These are phyloP conservation scores for Oxyteleia sp. DNA, from an alignment of 2,888 invertebrate species.

Conservation along the genomic window DNA sequence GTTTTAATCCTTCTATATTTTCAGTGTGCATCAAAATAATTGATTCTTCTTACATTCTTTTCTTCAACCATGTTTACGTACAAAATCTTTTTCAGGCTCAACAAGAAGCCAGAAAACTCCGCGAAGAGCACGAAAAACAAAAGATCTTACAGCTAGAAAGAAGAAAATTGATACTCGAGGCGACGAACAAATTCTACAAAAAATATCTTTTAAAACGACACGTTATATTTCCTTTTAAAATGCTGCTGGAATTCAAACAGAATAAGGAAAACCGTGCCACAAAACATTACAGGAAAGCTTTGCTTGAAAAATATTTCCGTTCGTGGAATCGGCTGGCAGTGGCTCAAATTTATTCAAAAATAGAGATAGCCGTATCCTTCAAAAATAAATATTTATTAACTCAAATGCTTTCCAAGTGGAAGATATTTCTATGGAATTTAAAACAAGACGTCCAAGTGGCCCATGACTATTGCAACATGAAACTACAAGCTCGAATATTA, in stretches of 20 bases:
- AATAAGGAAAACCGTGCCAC: conserved; percentile 88
- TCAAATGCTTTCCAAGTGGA: conserved; percentile 79
- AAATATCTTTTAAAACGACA: conserved; percentile 81
- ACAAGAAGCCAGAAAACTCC: conserved; percentile 80
- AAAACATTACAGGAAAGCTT: conserved; percentile 88
- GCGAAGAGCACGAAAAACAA: conserved; percentile 80
- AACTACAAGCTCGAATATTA: conserved; percentile 89
- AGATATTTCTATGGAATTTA: conserved; percentile 64
- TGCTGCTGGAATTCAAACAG: conserved; percentile 78
- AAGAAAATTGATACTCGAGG: conserved; percentile 75
- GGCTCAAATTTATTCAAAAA: conserved; percentile 72
- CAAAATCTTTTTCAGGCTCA: conserved; percentile 80
- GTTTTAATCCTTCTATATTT: too few species aligned
- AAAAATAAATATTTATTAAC: conserved; percentile 79
- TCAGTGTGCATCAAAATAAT: too few species aligned
- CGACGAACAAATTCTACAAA: conserved; percentile 81
- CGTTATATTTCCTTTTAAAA: conserved; percentile 79
- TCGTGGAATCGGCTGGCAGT: conserved; percentile 88
- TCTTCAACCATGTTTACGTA: too few species aligned
- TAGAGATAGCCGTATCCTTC: conserved; percentile 75
- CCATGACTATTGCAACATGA: conserved; percentile 91
- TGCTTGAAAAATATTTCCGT: conserved; percentile 88
- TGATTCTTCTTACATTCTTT: too few species aligned
- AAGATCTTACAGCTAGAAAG: conserved; percentile 79
- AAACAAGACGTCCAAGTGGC: conserved; percentile 91